Percentiles rank a stretch among this genome's conserved stretches.
Evolutionary conservation across 2,113 vertebrate species (phyloP).

Genomic region (Trematomus loennbergii): DNA sequence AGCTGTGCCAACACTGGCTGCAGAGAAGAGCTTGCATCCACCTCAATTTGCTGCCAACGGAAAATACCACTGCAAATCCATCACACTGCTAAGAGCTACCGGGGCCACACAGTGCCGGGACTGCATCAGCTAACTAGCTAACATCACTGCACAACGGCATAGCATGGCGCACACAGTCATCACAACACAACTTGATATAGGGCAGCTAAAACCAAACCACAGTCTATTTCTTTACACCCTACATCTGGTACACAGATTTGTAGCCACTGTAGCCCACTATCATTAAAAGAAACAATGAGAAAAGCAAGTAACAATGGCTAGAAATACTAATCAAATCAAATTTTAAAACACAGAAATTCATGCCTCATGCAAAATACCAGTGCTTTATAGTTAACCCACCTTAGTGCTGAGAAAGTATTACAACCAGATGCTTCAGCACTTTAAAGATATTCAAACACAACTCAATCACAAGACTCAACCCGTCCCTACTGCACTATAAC

Average conservation of each 20-base stretch:
- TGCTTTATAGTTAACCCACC: slow-evolving; percentile 50
- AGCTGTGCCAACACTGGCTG: slow-evolving; percentile 42
- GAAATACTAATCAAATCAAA: slow-evolving; percentile 32
- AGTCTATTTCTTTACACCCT: neutral
- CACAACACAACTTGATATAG: slow-evolving; percentile 25
- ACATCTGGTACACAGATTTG: neutral
- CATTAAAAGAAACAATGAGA: slow-evolving; percentile 15
- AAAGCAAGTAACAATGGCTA: slow-evolving; percentile 19
- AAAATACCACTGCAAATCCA: slow-evolving; percentile 72
- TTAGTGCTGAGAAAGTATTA: slow-evolving; percentile 24
- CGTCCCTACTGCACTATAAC: slow-evolving; percentile 33
- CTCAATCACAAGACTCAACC: slow-evolving; percentile 9
- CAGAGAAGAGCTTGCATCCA: slow-evolving; percentile 38
- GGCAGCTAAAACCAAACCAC: slow-evolving; percentile 10
- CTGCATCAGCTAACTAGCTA: slow-evolving; percentile 24
- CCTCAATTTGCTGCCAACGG: slow-evolving; percentile 52
- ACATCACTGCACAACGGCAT: slow-evolving; percentile 2
- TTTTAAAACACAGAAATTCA: slow-evolving; percentile 44
- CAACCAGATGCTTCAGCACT: slow-evolving; percentile 48
- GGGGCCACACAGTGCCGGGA: slow-evolving; percentile 15
- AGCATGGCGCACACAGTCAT: slow-evolving; percentile 7
- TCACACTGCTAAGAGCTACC: slow-evolving; percentile 46
- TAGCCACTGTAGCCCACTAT: neutral
- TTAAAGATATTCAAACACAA: slow-evolving; percentile 24
- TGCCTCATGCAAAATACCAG: slow-evolving; percentile 65